These are phyloP conservation scores for Mus pahari DNA, from an alignment of 2,113 vertebrate genomes.

Conservation along the genomic window DNA sequence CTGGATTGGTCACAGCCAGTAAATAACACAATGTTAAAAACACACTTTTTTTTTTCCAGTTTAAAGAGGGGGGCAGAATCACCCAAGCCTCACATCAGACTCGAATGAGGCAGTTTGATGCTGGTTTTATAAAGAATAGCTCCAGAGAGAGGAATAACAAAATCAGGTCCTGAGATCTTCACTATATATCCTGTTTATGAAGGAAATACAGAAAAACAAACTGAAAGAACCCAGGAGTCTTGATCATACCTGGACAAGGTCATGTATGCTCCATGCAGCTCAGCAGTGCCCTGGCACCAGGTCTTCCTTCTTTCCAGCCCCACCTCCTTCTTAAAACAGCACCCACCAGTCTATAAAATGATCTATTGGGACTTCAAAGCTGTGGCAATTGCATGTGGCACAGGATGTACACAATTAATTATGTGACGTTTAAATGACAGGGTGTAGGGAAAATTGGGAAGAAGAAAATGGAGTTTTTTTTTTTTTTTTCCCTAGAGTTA, in stretches of 20 bases:
- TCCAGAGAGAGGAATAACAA: constrained; percentile 87
- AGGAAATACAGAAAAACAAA: constrained; percentile 89
- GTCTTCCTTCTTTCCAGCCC: constrained; percentile 58
- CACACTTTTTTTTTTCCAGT: constrained; percentile 79
- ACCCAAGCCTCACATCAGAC: constrained; percentile 72
- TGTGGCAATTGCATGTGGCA: constrained; percentile 87
- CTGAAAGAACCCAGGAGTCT: constrained; percentile 87
- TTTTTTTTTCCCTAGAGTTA: constrained; percentile 10
- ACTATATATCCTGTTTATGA: constrained; percentile 87
- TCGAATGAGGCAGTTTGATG: constrained; percentile 87
- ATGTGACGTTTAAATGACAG: constrained; percentile 91
- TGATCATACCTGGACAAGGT: constrained; percentile 90
- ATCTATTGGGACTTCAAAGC: constrained; percentile 90
- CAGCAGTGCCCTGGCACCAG: constrained; percentile 85
- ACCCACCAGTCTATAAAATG: constrained; percentile 88
- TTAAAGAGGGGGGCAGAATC: constrained; percentile 57
- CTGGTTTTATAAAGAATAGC: constrained; percentile 84
- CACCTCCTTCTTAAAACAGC: constrained; percentile 81
- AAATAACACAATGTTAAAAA: constrained; percentile 89
- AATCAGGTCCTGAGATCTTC: constrained; percentile 84
- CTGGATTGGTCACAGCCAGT: constrained; percentile 82
- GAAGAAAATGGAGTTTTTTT: constrained; percentile 76
- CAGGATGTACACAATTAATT: constrained; percentile 92
- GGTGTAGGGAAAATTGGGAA: constrained; percentile 86
- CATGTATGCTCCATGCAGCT: constrained; percentile 80